Evolutionary conservation across 2,888 invertebrate genomes (phyloP).

Genomic region (Polymixis lichenea): DNA sequence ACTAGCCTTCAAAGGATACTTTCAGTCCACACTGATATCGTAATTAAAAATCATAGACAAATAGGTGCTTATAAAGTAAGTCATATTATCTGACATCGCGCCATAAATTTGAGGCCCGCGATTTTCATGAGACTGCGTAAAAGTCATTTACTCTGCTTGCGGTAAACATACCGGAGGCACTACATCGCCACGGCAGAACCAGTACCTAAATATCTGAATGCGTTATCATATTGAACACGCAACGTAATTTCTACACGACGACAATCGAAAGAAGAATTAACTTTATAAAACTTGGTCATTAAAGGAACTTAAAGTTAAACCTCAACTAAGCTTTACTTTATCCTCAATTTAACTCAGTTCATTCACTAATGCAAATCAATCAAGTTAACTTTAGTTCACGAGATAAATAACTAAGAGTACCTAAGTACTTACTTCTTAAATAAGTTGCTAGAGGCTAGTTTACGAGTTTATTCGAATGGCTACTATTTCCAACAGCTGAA

Average conservation of each 20-base stretch:
- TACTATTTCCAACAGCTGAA: not conserved
- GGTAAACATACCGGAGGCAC: too few relatives aligned
- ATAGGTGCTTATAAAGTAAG: too few relatives aligned
- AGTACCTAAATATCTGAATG: too few relatives aligned
- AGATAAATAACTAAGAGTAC: conserved; percentile 11
- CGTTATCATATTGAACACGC: not conserved
- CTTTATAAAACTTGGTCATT: not conserved
- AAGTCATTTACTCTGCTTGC: too few relatives aligned
- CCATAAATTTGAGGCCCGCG: too few relatives aligned
- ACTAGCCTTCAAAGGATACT: too few relatives aligned
- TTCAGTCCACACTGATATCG: too few relatives aligned
- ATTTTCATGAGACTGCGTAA: too few relatives aligned
- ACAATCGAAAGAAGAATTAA: not conserved
- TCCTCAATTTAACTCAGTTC: conserved; percentile 20
- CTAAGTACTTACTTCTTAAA: not conserved
- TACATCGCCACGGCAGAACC: too few relatives aligned
- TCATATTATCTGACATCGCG: too few relatives aligned
- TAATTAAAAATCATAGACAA: too few relatives aligned
- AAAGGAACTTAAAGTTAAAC: conserved; percentile 1
- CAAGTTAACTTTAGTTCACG: not conserved
- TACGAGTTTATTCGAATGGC: conserved; percentile 13
- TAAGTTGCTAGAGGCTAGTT: not conserved
- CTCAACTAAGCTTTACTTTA: conserved; percentile 2
- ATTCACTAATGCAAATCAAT: conserved; percentile 44
- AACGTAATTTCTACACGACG: not conserved